Base-by-base conservation (phyloP, 2,888 invertebrate species). In the Hybos culiciformis region DNA sequence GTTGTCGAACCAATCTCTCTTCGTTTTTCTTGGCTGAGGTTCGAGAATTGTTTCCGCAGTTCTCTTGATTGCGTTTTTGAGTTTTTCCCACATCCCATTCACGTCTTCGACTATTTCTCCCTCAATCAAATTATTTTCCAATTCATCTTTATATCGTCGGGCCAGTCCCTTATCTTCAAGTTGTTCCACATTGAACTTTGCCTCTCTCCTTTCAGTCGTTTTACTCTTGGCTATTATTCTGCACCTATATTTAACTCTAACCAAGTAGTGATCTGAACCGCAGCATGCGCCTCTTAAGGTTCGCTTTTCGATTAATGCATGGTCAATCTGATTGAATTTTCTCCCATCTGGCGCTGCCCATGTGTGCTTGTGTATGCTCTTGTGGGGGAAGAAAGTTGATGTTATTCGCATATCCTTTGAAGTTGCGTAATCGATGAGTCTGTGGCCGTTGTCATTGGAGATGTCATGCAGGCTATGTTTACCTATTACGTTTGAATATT, bases 311-410 rank as follows among this genome's bases (percentile, higher is more conserved):
- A 26, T 26, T 5, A 23, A 23, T 11, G 31, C 31, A 18, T 40
- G 31, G 31, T 40, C 31, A 11, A 40, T 40, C n/a, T 31, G 40
- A 19, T 40, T 40, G 26, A 17, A 8, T 6, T n/a, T 40, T 40
- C 5, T n/a, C 19, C 32, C 31, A 40, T 40, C 40, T 9, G 17
- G 31, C 3, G 40, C 26, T 3, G 18, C 12, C 40, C 40, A 26
- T 14, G 40, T 40, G 5, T 15, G 15, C 29, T 40, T 40, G n/a
- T 40, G 31, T 6, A 40, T 40, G 19, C 31, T 31, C 23, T 14
- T n/a, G n/a, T 20, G 9, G 4, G 19, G 4, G n/a, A 38, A 38
- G 34, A 36, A 18, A 12, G 42, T 20, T 12, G 23, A 23, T 11
- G 6, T 9, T 7, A 23, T 9, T 9, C 5, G 6, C 26, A 7